Percentiles rank a stretch among this genome's conserved stretches.
Evolutionary conservation across 2,888 invertebrate genomes (phyloP).

Genomic region (Didymodactylos carnosus): DNA sequence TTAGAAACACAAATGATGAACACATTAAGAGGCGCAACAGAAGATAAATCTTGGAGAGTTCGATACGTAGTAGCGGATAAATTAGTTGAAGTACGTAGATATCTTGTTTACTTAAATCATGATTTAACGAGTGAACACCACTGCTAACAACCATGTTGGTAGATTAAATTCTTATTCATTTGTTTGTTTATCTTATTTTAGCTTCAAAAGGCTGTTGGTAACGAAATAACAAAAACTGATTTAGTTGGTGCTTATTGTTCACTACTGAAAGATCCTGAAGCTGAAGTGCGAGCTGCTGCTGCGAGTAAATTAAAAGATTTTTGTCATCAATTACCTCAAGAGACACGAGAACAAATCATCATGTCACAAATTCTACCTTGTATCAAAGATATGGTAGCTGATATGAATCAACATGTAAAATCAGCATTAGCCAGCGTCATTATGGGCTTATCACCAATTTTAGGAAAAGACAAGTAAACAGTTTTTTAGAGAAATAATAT

Average conservation of each 20-base stretch:
- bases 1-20: conserved; percentile 82
- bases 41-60: conserved; percentile 48
- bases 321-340: conserved; percentile 71
- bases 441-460: conserved; percentile 93
- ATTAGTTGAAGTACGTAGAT: conserved; percentile 38
- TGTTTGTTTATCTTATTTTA: conserved; percentile 16
- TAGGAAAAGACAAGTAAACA: conserved; percentile 54
- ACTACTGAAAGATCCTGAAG: conserved; percentile 85
- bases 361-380: conserved; percentile 88
- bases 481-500: too few relatives aligned
- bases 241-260: conserved; percentile 70
- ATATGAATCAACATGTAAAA: conserved; percentile 95
- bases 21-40: conserved; percentile 70
- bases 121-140: too few relatives aligned
- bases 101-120: neutral
- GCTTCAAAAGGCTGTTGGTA: conserved; percentile 81
- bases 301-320: conserved; percentile 83
- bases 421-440: conserved; percentile 93
- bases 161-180: too few relatives aligned
- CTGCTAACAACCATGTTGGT: too few relatives aligned
- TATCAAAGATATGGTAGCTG: conserved; percentile 85
- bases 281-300: conserved; percentile 89
- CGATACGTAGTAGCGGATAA: conserved; percentile 46
- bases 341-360: conserved; percentile 65
- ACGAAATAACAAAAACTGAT: conserved; percentile 79